Evolutionary conservation across 1,140 invertebrate species (phyloP).

Genomic region (Calycopis cecrops): DNA sequence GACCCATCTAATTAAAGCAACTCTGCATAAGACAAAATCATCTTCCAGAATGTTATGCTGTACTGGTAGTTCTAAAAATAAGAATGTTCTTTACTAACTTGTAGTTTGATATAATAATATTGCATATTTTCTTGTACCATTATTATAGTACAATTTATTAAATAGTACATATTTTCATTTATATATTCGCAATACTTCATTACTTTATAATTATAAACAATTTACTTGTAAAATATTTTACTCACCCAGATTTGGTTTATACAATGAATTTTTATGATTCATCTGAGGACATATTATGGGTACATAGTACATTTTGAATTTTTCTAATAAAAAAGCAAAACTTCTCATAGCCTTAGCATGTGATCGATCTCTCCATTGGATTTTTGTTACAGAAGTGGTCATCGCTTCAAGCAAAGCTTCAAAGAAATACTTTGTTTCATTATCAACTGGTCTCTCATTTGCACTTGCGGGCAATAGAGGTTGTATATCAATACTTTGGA

Average conservation of each 20-base stretch:
- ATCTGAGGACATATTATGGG: conserved; percentile 94
- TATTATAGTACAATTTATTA: too few relatives aligned
- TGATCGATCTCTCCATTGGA: conserved; percentile 93
- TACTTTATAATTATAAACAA: too few relatives aligned
- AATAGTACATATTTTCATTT: too few relatives aligned
- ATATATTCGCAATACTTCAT: too few relatives aligned
- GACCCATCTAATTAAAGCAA: conserved; percentile 92
- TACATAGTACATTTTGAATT: conserved; percentile 94
- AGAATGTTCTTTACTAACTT: too few relatives aligned
- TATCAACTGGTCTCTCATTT: conserved; percentile 91
- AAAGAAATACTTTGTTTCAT: conserved; percentile 90
- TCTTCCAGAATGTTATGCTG: conserved; percentile 76
- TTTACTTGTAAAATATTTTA: too few relatives aligned
- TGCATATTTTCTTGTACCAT: too few relatives aligned
- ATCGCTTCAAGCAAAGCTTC: conserved; percentile 93
- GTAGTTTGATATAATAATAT: too few relatives aligned
- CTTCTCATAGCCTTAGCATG: conserved; percentile 84
- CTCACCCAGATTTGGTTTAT: conserved; percentile 89
- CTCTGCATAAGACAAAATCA: conserved; percentile 84
- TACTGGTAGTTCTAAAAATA: conserved; percentile 75
- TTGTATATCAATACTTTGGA: conserved; percentile 86
- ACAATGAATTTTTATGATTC: conserved; percentile 87
- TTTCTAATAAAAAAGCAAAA: conserved; percentile 94
- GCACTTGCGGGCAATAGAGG: conserved; percentile 89
- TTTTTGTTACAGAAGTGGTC: conserved; percentile 90